A percentile compares a stretch with the other conserved stretches of the same genome.
These are phyloP conservation scores for Blennius ocellaris DNA, from an alignment of 2,113 vertebrate species.

Conservation along the genomic window DNA sequence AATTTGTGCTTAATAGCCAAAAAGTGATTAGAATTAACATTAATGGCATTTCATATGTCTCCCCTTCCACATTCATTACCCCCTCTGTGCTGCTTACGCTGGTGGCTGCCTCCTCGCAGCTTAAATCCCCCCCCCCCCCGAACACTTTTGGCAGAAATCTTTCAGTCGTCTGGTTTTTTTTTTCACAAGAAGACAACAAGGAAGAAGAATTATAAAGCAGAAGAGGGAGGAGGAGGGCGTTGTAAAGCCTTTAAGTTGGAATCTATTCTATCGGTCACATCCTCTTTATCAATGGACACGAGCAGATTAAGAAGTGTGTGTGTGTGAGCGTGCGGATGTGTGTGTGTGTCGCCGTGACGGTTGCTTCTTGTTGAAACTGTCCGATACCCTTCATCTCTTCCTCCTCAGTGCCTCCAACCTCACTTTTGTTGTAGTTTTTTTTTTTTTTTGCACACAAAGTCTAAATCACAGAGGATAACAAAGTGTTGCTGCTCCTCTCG, in stretches of 20 bases:
- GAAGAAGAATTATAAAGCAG: slow-evolving; percentile 51
- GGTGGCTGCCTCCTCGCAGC: slow-evolving; percentile 75
- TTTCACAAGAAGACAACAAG: slow-evolving; percentile 66
- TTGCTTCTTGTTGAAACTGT: slow-evolving; percentile 60
- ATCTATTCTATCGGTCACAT: slow-evolving; percentile 77
- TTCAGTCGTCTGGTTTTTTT: slow-evolving; percentile 52
- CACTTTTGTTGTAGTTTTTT: slow-evolving; percentile 11
- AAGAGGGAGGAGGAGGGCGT: neutral
- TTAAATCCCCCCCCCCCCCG: slow-evolving; percentile 70
- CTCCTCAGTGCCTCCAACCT: slow-evolving; percentile 16
- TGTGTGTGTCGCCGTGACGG: neutral
- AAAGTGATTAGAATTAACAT: slow-evolving; percentile 89
- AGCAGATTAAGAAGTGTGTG: slow-evolving; percentile 71
- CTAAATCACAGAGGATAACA: slow-evolving; percentile 58
- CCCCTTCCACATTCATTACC: slow-evolving; percentile 81
- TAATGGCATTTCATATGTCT: slow-evolving; percentile 87
- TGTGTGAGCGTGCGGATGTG: neutral
- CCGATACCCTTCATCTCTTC: slow-evolving; percentile 64
- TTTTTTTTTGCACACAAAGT: slow-evolving; percentile 19
- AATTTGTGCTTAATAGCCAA: slow-evolving; percentile 89
- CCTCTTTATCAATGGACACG: slow-evolving; percentile 74
- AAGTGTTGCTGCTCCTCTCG: slow-evolving; percentile 42
- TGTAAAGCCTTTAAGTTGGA: slow-evolving; percentile 66
- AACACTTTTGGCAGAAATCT: slow-evolving; percentile 77
- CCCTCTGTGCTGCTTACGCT: slow-evolving; percentile 76